Evolutionary conservation across 2,797 vertebrate species (phyloP).

Genomic region (Podarcis lilfordi): DNA sequence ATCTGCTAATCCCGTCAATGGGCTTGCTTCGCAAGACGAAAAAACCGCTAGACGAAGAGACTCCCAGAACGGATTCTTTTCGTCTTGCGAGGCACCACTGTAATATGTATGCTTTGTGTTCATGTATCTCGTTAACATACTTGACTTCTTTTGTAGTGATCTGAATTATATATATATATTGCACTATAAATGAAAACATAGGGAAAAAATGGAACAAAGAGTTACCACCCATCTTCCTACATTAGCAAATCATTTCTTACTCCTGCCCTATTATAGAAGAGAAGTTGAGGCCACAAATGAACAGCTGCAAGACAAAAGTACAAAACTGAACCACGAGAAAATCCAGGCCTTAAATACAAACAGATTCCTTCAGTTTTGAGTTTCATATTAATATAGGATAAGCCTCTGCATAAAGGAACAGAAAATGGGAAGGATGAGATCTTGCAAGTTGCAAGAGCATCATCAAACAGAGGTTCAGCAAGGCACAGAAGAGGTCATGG

Average conservation of each 20-base stretch:
- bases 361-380: conserved; percentile 21
- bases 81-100: no score
- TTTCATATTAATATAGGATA: conserved; percentile 10
- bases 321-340: conserved; percentile 58
- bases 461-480: conserved; percentile 37
- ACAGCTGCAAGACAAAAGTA: conserved; percentile 39
- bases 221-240: background rate
- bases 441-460: background rate
- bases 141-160: no score
- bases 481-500: conserved; percentile 19
- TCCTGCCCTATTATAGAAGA: background rate
- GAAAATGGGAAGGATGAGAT: background rate
- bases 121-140: no score
- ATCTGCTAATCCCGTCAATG: no score
- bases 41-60: no score
- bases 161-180: no score
- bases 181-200: background rate
- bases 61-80: no score
- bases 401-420: background rate
- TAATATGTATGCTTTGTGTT: no score
- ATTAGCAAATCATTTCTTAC: background rate
- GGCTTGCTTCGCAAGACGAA: no score
- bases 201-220: background rate
- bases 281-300: conserved; percentile 11
- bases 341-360: conserved; percentile 46